Evolutionary conservation across 2,888 invertebrate species (phyloP), one percentile per base, ranked within the genome.

Genomic region (Calephelis perditalis): DNA sequence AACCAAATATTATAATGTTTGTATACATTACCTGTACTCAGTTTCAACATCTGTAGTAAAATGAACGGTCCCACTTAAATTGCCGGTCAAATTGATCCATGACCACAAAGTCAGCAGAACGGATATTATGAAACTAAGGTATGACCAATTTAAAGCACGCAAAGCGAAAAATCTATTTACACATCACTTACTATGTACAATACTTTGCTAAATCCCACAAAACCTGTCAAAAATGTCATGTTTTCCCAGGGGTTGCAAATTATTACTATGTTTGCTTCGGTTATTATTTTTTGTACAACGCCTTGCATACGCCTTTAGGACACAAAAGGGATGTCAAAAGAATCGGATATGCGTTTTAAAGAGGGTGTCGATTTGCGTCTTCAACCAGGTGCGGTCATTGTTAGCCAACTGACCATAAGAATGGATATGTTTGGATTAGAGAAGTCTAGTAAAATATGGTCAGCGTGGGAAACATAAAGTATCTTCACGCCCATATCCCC

Each of bases 191-290:
- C 81, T 78, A 72, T 78, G 74, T 73, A 82, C 80, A 86, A 86
- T 82, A 70, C 70, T 73, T 71, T 73, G 77, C 73, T 77, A 59
- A 67, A 73, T 72, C 79, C 81, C 76, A 77, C 76, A 76, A 72
- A 73, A 81, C 76, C 76, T 84, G 88, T 88, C 89, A 87, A 86
- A 89, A 84, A 75, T 75, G 72, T 86, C 86, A 86, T 82, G 75
- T 68, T 73, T 87, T 87, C 87, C 86, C 86, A 86, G 77, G 84
- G 80, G 79, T 70, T 72, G 77, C 81, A 82, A 84, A 84, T 81
- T 84, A 79, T 75, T 70, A 73, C 82, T 77, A 84, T 88, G 84
- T 89, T 89, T 85, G 85, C 82, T 75, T 80, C 79, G 71, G 72
- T 76, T 79, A 80, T 84, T 81, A 80, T 79, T 77, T 76, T 74